Percentiles rank a stretch among this genome's conserved stretches.
phyloP scores from a whole-genome alignment of 2,888 invertebrate genomes.

The Chloromyia formosa region DNA sequence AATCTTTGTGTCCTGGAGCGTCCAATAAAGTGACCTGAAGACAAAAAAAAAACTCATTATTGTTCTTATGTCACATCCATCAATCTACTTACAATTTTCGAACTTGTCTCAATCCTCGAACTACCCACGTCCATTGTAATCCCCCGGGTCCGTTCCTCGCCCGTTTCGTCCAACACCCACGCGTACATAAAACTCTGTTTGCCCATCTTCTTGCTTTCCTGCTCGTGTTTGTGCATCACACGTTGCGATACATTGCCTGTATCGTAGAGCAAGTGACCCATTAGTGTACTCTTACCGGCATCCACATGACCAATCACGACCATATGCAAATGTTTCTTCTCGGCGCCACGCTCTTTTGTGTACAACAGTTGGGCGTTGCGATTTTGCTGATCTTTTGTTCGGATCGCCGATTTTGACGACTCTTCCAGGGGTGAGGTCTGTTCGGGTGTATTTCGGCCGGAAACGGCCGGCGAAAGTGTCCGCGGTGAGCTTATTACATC shows the following conservation, averaged over 20 bases:
- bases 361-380: conserved; percentile 68
- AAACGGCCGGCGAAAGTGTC: conserved; percentile 73
- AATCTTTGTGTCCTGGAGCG: conserved; percentile 99
- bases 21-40: conserved; percentile 82
- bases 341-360: conserved; percentile 77
- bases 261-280: conserved; percentile 92
- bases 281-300: conserved; percentile 68
- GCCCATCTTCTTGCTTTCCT: conserved; percentile 95
- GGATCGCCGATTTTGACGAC: conserved; percentile 55
- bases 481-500: conserved; percentile 67
- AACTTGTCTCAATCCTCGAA: conserved; percentile 88
- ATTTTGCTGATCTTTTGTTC: conserved; percentile 64
- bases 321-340: conserved; percentile 88
- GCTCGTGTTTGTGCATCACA: conserved; percentile 95
- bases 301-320: conserved; percentile 95
- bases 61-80: not conserved
- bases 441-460: conserved; percentile 69
- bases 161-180: conserved; percentile 99
- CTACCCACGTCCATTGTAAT: conserved; percentile 99
- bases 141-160: conserved; percentile 94
- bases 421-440: conserved; percentile 54
- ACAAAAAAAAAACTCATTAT: conserved; percentile 20
- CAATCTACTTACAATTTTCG: conserved; percentile 67
- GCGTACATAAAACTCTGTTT: conserved; percentile 99
- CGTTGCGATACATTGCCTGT: conserved; percentile 87